These are phyloP conservation scores for Pelosia muscerda DNA, from an alignment of 2,888 invertebrate species.

Conservation along the genomic window DNA sequence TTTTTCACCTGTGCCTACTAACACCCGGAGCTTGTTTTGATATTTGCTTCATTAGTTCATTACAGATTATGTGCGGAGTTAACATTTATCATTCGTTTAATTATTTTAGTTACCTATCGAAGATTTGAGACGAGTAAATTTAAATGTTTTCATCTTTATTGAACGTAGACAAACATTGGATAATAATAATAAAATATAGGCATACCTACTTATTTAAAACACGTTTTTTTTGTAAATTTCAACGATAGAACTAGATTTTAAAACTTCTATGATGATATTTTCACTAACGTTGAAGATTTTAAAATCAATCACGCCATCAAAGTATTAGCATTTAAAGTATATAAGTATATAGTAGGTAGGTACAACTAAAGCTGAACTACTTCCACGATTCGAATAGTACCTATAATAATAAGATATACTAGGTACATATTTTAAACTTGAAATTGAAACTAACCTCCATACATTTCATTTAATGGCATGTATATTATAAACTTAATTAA, in stretches of 20 bases:
- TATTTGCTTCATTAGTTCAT: slow-evolving; percentile 31
- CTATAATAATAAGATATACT: neutral
- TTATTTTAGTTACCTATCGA: neutral
- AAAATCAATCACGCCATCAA: neutral
- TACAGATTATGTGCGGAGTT: slow-evolving; percentile 5
- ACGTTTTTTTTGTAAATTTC: neutral
- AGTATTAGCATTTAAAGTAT: neutral
- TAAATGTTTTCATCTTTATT: neutral
- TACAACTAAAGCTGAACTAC: neutral
- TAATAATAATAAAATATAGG: neutral
- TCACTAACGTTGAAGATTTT: neutral
- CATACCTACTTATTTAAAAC: too few species aligned
- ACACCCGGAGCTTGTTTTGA: slow-evolving; percentile 38
- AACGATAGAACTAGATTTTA: slow-evolving; percentile 1
- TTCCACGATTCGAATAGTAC: neutral
- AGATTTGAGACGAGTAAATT: neutral
- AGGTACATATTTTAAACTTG: slow-evolving; percentile 5
- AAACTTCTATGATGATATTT: neutral
- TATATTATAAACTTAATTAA: slow-evolving; percentile 19
- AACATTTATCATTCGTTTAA: slow-evolving; percentile 10
- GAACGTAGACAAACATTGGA: slow-evolving; percentile 1
- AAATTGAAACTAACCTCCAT: neutral
- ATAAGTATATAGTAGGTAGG: neutral
- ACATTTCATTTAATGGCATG: neutral
- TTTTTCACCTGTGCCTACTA: slow-evolving; percentile 50